Evolutionary conservation across 2,797 vertebrate genomes (phyloP), one percentile per base, ranked within the genome.

Genomic region (Mallotus villosus): DNA sequence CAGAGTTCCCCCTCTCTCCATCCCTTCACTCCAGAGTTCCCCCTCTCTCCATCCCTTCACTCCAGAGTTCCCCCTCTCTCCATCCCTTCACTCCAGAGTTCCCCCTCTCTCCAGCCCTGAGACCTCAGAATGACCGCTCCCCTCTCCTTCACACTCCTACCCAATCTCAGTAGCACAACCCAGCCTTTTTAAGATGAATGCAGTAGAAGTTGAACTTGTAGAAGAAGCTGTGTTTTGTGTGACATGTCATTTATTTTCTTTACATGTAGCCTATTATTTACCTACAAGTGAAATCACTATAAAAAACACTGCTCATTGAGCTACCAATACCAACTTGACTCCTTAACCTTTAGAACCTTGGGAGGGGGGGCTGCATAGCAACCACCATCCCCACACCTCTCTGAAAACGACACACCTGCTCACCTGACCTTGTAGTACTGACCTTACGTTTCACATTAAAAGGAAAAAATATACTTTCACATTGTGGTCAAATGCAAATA

Each of bases 291-390:
- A 27, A 72, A 74, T 12, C 19, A 3, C 75, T 67, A 81, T 16
- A 71, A 61, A 46, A 73, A 84, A 82, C 63, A 53, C 46, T 67
- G 25, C 68, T 76, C 76, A 46, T 41, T 74, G 71, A 68, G 72
- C 63, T 78, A 73, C 78, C 65, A 80, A 83, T 71, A 71, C 75
- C 34, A 55, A 55, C 51, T 5, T 55, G 4, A 55, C 51, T n/a
- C 22, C 58, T 81, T 66, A 83, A 37, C 77, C 53, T 74, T 62
- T 74, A 61, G 58, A 74, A 80, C 74, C 65, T 66, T 67, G 77
- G 78, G 72, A 82, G 81, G 81, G 82, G 75, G 72, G 68, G 75
- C 79, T 87, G 82, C 86, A 85, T 81, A 82, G 88, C 85, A 89
- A 83, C 85, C 82, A 76, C 81, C 82, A 81, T 83, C 78, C 84